These are phyloP conservation scores for Aphis gossypii DNA, from an alignment of 1,140 invertebrate genomes.

Conservation along the genomic window DNA sequence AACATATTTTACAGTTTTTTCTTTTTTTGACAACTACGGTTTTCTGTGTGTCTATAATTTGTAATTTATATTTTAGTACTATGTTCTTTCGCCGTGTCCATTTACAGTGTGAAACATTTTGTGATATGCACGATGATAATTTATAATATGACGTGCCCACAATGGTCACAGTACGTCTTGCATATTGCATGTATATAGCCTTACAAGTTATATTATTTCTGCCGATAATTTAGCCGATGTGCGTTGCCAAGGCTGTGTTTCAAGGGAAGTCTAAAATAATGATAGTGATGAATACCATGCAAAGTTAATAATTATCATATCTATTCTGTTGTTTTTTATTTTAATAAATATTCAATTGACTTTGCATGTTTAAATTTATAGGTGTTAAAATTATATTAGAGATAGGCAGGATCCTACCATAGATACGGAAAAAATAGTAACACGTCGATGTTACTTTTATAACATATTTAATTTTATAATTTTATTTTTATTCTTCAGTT, in stretches of 20 bases:
- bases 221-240: background rate
- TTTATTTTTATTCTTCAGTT: too few relatives aligned
- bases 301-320: background rate
- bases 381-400: background rate
- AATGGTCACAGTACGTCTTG: background rate
- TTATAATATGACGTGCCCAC: background rate
- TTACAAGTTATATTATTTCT: background rate
- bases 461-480: too few relatives aligned
- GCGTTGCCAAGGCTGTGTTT: background rate
- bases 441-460: too few relatives aligned
- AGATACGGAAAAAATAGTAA: too few relatives aligned
- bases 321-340: background rate
- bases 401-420: too few relatives aligned
- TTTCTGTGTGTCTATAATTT: background rate
- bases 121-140: background rate
- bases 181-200: background rate
- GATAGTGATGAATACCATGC: background rate
- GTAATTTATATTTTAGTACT: background rate
- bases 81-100: background rate
- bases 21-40: background rate
- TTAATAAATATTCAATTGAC: background rate
- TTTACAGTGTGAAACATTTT: background rate
- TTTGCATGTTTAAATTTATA: background rate
- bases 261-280: background rate
- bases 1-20: background rate